phyloP scores from a whole-genome alignment of 2,797 vertebrate species.

The Sternarchorhynchus goeldii region DNA sequence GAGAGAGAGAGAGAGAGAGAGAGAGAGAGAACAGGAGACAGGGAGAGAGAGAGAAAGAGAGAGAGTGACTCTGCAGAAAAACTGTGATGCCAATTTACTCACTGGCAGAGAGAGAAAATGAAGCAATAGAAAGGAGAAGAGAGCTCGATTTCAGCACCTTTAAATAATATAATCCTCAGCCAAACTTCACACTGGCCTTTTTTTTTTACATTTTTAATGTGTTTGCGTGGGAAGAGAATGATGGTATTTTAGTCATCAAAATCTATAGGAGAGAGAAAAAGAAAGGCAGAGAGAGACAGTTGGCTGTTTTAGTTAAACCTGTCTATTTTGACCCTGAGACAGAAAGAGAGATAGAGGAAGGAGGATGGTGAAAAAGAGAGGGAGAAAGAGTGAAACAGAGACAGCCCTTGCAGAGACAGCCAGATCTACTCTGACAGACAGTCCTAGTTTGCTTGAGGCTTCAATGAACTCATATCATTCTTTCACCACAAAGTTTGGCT shows the following conservation, averaged over 20 bases:
- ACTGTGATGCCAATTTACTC: constrained; percentile 30
- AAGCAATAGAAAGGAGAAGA: background rate
- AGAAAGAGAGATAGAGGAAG: background rate
- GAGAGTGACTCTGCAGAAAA: constrained; percentile 42
- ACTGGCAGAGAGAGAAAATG: constrained; percentile 3
- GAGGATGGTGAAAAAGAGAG: background rate
- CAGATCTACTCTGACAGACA: background rate
- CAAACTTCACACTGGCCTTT: constrained; percentile 2
- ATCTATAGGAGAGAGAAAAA: constrained; percentile 8
- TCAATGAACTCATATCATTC: background rate
- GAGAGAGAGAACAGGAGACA: constrained; percentile 12
- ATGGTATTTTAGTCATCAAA: constrained; percentile 32
- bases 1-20: constrained; percentile 27
- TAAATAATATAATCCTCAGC: background rate
- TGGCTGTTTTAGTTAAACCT: constrained; percentile 1
- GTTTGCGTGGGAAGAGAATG: constrained; percentile 8
- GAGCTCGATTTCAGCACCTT: background rate
- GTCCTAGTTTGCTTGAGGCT: background rate
- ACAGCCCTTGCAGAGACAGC: too few species aligned
- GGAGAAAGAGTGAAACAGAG: background rate
- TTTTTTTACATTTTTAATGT: background rate
- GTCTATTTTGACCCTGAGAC: constrained; percentile 40
- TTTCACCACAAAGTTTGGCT: background rate
- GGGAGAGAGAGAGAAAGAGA: background rate
- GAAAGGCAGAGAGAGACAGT: background rate